These are phyloP conservation scores for Julus scanicus DNA, from an alignment of 2,888 invertebrate species.

Conservation along the genomic window DNA sequence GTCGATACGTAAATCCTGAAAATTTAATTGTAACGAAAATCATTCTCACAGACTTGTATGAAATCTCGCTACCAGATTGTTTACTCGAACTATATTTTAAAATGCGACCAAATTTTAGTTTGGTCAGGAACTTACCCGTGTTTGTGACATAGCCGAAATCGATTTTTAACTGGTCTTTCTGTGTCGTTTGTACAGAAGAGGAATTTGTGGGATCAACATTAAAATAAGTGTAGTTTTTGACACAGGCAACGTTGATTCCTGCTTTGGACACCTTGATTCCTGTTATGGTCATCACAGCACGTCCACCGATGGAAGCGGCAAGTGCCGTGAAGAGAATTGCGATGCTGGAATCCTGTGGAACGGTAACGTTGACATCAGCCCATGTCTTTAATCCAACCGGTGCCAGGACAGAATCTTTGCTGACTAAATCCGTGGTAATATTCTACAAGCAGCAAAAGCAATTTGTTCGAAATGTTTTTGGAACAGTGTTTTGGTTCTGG, in stretches of 20 bases:
- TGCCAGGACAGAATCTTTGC: not conserved
- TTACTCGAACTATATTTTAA: too few relatives aligned
- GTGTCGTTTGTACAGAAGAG: slow-evolving; percentile 5
- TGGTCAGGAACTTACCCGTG: slow-evolving; percentile 51
- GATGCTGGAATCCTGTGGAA: not conserved
- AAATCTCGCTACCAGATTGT: too few relatives aligned
- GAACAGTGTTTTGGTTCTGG: too few relatives aligned
- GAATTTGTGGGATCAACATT: slow-evolving; percentile 36
- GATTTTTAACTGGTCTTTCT: slow-evolving; percentile 14
- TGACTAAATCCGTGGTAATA: not conserved
- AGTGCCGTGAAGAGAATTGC: slow-evolving; percentile 38
- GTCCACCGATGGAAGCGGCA: slow-evolving; percentile 40
- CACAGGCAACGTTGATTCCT: slow-evolving; percentile 54
- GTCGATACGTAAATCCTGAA: slow-evolving; percentile 48
- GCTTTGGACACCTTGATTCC: slow-evolving; percentile 1
- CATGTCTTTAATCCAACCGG: not conserved
- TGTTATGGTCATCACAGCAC: slow-evolving; percentile 38
- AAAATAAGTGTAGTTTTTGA: slow-evolving; percentile 22
- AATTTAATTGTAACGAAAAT: too few relatives aligned
- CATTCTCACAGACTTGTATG: too few relatives aligned
- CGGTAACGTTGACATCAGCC: slow-evolving; percentile 29
- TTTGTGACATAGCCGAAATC: slow-evolving; percentile 54
- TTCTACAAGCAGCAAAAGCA: slow-evolving; percentile 49
- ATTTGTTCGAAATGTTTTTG: too few relatives aligned
- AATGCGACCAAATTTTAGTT: too few relatives aligned